Base-by-base conservation (phyloP, 2,797 vertebrate genomes). In the Leuciscus waleckii region DNA sequence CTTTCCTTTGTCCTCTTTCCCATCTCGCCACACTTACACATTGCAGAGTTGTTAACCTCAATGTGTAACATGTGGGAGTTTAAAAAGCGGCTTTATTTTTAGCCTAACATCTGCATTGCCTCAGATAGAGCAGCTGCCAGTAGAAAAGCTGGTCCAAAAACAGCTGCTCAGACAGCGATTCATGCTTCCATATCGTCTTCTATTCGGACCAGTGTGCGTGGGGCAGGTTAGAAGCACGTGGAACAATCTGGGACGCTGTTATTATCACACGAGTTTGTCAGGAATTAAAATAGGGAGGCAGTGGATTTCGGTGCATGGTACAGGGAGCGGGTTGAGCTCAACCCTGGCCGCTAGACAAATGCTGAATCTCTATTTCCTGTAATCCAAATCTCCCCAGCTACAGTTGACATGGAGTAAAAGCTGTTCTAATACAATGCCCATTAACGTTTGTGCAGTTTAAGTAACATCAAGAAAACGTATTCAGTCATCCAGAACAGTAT, bases 361-460 rank as follows among this genome's bases (percentile, higher is more conserved):
- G 26, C 43, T 54, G 23, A 63, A 78, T 49, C 78, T 86, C 39
- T 58, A 80, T 39, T 81, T 82, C 58, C 49, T 85, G 56, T 81
- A 81, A 93, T 95, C 93, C 94, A 95, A 90, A 95, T 94, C 94
- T 95, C 93, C 94, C 93, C 88, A 82, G 92, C 92, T 93, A 90
- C 79, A 88, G 88, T 85, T 91, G 89, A 91, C 86, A 79, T 84
- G 81, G 71, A 89, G 68, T 85, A 63, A 91, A 89, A 81, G 88
- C 86, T 84, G 67, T 81, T 88, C 76, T 84, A 81, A 86, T 77
- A 89, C 74, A 86, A 65, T 78, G 54, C 43, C 85, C 79, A 79
- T 91, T 92, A 92, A 91, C 86, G 6, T 39, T 65, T 90, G 85
- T 86, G 82, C 88, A 89, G 84, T 90, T 85, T 89, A 88, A 84